Conservation (phyloP, 2,888 invertebrate genomes). For the Lucinisca nassula region DNA sequence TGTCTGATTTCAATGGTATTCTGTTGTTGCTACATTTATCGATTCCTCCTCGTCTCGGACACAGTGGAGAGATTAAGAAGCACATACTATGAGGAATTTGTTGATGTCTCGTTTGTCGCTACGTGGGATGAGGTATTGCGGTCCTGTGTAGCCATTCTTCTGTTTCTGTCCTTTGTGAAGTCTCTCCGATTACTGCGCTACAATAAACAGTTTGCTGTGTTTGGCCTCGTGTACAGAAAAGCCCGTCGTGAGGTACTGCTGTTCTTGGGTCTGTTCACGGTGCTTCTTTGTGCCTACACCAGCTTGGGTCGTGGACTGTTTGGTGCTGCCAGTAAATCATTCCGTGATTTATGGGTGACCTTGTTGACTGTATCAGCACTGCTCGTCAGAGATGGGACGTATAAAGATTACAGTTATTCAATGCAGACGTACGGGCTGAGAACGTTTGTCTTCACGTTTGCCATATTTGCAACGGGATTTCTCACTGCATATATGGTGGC, state of each 20-base stretch:
- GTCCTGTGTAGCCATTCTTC: constrained; percentile 77
- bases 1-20: constrained; percentile 75
- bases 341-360: constrained; percentile 79
- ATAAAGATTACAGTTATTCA: constrained; percentile 44
- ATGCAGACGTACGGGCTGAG: neutral
- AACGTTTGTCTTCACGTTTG: constrained; percentile 77
- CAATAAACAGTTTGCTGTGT: constrained; percentile 80
- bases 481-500: constrained; percentile 84
- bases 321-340: constrained; percentile 75
- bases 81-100: constrained; percentile 84
- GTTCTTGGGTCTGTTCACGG: constrained; percentile 77
- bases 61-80: constrained; percentile 81
- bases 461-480: constrained; percentile 82
- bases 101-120: constrained; percentile 83
- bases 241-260: constrained; percentile 81
- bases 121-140: constrained; percentile 86
- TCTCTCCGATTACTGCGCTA: constrained; percentile 82
- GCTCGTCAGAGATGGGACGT: constrained; percentile 70
- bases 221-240: constrained; percentile 82
- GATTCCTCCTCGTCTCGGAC: constrained; percentile 84
- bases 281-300: constrained; percentile 82
- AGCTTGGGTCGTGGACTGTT: constrained; percentile 83
- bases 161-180: constrained; percentile 81
- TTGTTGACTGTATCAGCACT: constrained; percentile 80
- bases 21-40: constrained; percentile 83